Conservation (phyloP, 1,140 invertebrate species). For the Trachymyrmex cornetzi region DNA sequence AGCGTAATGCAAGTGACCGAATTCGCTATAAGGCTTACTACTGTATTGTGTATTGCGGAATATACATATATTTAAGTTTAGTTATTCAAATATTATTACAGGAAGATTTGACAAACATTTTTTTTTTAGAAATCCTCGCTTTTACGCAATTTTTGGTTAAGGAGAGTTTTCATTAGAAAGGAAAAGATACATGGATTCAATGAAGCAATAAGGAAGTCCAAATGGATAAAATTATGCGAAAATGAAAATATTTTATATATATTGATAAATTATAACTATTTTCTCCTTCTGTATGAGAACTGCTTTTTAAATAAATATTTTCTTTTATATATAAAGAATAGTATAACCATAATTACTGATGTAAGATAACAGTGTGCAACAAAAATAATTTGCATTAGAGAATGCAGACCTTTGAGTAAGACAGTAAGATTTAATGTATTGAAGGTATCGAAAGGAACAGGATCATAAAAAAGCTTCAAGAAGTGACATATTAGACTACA, state of each 20-base stretch:
- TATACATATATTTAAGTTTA: not conserved
- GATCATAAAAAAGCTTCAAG: constrained; percentile 98
- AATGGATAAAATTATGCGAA: not conserved
- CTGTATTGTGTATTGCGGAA: too few relatives aligned
- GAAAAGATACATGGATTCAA: not conserved
- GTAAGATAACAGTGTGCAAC: not conserved
- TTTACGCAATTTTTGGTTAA: constrained; percentile 76
- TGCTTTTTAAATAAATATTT: constrained; percentile 31
- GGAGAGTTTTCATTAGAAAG: constrained; percentile 50
- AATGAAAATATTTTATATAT: not conserved
- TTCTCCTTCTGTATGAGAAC: not conserved
- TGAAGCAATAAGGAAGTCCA: not conserved
- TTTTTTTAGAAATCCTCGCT: constrained; percentile 75
- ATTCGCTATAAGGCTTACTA: too few relatives aligned
- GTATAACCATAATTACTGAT: too few relatives aligned
- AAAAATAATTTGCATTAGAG: constrained; percentile 90
- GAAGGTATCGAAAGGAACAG: constrained; percentile 98
- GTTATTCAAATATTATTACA: constrained; percentile 37
- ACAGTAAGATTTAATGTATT: constrained; percentile 99
- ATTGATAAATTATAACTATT: not conserved
- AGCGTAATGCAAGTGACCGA: too few relatives aligned
- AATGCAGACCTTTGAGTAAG: constrained; percentile 99
- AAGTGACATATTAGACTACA: constrained; percentile 86
- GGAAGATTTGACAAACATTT: not conserved
- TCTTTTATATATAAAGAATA: not conserved